These are phyloP conservation scores for Hexactinellida sp. DNA, from an alignment of 37 sponge, comb jelly and placozoan species.

Conservation along the genomic window DNA sequence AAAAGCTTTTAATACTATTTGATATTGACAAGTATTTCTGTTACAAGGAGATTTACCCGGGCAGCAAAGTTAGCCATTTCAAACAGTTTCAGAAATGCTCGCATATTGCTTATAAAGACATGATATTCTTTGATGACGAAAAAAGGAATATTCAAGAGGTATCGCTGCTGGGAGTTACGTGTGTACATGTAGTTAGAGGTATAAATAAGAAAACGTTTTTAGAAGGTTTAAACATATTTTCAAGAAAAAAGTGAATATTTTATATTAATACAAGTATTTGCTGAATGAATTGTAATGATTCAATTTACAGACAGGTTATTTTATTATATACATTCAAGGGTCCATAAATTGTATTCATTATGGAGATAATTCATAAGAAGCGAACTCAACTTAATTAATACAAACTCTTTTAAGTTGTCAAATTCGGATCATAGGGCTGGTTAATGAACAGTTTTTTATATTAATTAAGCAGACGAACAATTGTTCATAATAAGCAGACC, in stretches of 20 bases:
- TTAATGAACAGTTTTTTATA: too few relatives aligned
- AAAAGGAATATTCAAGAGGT: neutral
- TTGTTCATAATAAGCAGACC: too few relatives aligned
- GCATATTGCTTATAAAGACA: neutral
- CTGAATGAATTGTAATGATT: neutral
- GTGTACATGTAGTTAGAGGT: neutral
- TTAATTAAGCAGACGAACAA: too few relatives aligned
- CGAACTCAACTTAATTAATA: too few relatives aligned
- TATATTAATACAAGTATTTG: neutral
- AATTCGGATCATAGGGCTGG: too few relatives aligned
- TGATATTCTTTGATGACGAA: constrained; percentile 5
- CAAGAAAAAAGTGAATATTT: neutral
- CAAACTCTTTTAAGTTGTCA: too few relatives aligned
- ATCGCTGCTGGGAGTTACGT: neutral
- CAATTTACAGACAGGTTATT: too few relatives aligned
- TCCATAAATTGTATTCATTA: too few relatives aligned
- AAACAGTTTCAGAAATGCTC: neutral
- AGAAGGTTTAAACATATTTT: neutral
- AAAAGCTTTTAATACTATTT: neutral
- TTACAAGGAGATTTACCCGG: neutral
- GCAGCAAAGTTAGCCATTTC: neutral
- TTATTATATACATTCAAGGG: too few relatives aligned
- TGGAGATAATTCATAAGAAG: too few relatives aligned
- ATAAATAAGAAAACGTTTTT: neutral
- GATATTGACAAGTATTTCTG: neutral